These are phyloP conservation scores for Barbus barbus DNA, from an alignment of 2,113 vertebrate species.

Conservation along the genomic window DNA sequence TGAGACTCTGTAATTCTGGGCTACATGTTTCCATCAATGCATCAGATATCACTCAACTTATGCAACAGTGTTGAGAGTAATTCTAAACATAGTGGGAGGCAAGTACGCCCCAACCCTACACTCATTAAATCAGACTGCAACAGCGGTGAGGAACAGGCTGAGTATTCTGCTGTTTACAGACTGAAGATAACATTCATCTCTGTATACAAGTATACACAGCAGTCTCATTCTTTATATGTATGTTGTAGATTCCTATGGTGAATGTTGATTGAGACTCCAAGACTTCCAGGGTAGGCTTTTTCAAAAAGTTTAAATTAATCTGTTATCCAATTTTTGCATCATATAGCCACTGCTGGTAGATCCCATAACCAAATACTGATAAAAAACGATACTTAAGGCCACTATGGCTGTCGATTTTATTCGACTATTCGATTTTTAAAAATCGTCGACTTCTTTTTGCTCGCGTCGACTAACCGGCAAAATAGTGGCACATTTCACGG, in stretches of 20 bases:
- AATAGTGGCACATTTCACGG: too few relatives aligned
- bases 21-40: conserved; percentile 58
- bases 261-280: conserved; percentile 9
- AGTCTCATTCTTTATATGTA: background rate
- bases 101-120: conserved; percentile 48
- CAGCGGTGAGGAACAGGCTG: conserved; percentile 39
- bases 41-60: conserved; percentile 48
- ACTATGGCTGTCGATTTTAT: too few relatives aligned
- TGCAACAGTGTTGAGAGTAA: conserved; percentile 49
- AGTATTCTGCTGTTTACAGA: background rate
- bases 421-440: too few relatives aligned
- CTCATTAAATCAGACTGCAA: conserved; percentile 41
- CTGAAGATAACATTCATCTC: conserved; percentile 5
- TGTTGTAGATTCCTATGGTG: background rate
- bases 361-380: background rate
- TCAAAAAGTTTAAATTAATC: background rate
- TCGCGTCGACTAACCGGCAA: too few relatives aligned
- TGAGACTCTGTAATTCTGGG: conserved; percentile 41
- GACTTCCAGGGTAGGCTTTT: background rate
- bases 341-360: background rate
- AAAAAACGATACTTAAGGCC: too few relatives aligned
- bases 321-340: background rate
- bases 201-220: background rate
- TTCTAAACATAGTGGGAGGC: conserved; percentile 61
- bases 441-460: too few relatives aligned